Conservation (phyloP, 2,113 vertebrate species). For the Phaethon lepturus region DNA sequence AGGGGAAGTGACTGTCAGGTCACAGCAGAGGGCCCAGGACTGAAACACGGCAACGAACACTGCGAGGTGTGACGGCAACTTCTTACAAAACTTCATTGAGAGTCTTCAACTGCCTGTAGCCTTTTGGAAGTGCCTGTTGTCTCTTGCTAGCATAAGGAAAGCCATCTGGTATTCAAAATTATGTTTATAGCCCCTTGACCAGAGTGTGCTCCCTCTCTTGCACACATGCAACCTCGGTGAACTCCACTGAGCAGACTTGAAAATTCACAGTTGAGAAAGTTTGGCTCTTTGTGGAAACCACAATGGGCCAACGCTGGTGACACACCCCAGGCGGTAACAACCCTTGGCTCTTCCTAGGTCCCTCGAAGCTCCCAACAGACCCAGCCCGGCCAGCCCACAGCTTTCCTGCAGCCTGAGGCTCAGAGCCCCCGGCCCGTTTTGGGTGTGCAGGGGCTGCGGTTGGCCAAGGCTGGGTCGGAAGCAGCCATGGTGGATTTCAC, state of each 20-base stretch:
- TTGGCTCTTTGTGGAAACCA: neutral
- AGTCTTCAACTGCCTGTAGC: neutral
- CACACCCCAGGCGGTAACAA: fast-evolving
- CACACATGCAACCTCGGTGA: fast-evolving
- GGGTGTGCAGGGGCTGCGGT: neutral
- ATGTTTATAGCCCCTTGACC: neutral
- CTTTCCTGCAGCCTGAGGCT: neutral
- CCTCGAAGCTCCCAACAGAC: neutral
- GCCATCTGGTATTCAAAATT: neutral
- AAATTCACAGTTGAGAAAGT: neutral
- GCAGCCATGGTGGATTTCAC: neutral
- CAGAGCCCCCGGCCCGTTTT: neutral
- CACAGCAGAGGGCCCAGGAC: neutral
- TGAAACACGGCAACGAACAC: neutral
- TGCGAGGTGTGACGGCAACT: neutral
- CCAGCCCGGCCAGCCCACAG: neutral
- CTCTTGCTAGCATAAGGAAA: neutral
- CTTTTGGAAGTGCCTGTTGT: neutral
- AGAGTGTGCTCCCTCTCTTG: neutral
- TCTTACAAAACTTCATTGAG: neutral
- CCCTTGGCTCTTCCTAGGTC: neutral
- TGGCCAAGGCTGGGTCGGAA: fast-evolving
- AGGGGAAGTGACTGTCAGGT: neutral
- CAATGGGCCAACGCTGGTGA: neutral
- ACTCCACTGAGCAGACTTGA: neutral